A percentile compares a stretch with the other conserved stretches of the same genome.
Evolutionary conservation across 2,797 vertebrate genomes (phyloP).

Genomic region (Australoheros facetus): DNA sequence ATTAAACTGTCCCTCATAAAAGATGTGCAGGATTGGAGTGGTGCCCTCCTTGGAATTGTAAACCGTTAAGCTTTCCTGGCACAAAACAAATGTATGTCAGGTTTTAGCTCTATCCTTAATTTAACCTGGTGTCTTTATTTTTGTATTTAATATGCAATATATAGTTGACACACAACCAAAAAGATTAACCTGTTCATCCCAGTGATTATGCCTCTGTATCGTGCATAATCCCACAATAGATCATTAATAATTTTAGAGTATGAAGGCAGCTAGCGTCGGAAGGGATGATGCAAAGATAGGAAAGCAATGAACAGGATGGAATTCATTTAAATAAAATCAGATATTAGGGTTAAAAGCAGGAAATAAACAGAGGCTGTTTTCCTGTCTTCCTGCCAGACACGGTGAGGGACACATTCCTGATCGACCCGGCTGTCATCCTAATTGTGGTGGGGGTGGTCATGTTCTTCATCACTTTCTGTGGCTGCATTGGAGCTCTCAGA

Average conservation of each 20-base stretch:
- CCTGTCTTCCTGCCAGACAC: constrained; percentile 72
- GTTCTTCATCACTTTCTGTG: constrained; percentile 87
- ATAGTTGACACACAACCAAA: constrained; percentile 5
- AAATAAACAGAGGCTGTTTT: constrained; percentile 34
- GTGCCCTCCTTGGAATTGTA: not conserved
- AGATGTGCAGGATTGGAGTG: not conserved
- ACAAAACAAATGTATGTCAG: not conserved
- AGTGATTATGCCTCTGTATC: constrained; percentile 7
- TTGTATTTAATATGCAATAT: constrained; percentile 26
- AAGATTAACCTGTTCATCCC: constrained; percentile 33
- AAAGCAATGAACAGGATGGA: not conserved
- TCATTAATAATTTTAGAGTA: constrained; percentile 24
- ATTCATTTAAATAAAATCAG: constrained; percentile 9
- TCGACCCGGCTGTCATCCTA: constrained; percentile 83
- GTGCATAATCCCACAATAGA: constrained; percentile 33
- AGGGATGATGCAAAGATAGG: not conserved
- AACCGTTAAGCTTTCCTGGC: not conserved
- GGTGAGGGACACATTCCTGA: constrained; percentile 81
- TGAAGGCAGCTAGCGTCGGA: not conserved
- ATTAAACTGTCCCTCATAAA: not conserved
- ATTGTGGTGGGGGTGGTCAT: constrained; percentile 85
- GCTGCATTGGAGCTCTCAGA: constrained; percentile 82
- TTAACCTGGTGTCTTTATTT: constrained; percentile 5
- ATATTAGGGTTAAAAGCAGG: not conserved
- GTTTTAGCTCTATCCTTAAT: constrained; percentile 6